Evolutionary conservation across 2,888 invertebrate genomes (phyloP), one percentile per base, ranked within the genome.

Genomic region (Theretra japonica): DNA sequence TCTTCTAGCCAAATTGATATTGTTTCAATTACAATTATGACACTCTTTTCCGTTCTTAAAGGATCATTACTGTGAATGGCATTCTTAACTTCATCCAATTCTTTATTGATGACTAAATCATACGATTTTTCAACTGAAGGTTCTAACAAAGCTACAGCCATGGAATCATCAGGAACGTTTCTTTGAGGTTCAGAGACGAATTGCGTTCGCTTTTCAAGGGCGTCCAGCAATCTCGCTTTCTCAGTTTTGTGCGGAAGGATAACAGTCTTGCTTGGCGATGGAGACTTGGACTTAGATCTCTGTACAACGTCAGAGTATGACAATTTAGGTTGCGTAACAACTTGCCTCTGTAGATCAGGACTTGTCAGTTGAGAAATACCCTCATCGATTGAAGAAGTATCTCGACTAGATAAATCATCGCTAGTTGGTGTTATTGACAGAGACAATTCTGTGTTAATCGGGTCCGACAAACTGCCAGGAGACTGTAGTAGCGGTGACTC

Each of bases 1-100:
- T 97, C 97, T 90, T 98, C 97, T 60, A 98, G 87, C 97, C 98
- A 98, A 19, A 96, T 96, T 0, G 97, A 97, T 59, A 98, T 96
- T 0, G 96, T 97, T 88, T 98, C 97, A 68, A 98, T 96, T 0
- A 97, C 96, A 28, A 96, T 96, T 15, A 97, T 95, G 17, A 97
- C 95, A 59, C 96, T 96, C 79, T 96, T 96, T 86, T 97, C 97
- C 58, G 96, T 95, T 19, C 95, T 89, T 0, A 91, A 87, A 4
- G 95, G 90, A 83, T 97, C 95, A 57, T 95, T 94, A 74, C 87
- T 90, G 69, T 95, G 91, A 17, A 97, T 91, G 2, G 97, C 96
- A 72, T 93, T 90, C 79, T 95, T 95, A 7, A 97, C 84, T 71
- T 94, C 92, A 68, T 93, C 88, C 72, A 97, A 83, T 84, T 96